Evolutionary conservation across 2,888 invertebrate species (phyloP).

Genomic region (Philaethria dido): DNA sequence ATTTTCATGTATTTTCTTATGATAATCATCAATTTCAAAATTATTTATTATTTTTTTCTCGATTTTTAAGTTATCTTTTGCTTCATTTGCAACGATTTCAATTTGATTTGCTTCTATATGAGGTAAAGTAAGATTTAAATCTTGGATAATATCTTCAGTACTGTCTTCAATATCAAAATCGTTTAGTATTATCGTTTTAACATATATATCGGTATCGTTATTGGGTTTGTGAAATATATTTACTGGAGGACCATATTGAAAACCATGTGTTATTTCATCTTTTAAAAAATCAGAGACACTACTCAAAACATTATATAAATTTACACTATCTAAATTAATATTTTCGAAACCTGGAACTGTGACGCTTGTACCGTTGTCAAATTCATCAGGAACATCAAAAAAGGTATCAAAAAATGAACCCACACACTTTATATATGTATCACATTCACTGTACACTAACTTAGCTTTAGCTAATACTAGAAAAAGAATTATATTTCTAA

Average conservation of each 20-base stretch:
- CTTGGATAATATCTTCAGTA: slow-evolving; percentile 1
- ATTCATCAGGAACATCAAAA: slow-evolving; percentile 47
- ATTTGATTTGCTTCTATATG: not conserved
- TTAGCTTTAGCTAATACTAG: slow-evolving; percentile 48
- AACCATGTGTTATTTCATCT: slow-evolving; percentile 51
- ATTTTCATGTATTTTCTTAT: slow-evolving; percentile 49
- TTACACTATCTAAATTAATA: slow-evolving; percentile 41
- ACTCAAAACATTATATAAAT: slow-evolving; percentile 53
- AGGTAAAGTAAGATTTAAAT: not conserved
- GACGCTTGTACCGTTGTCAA: slow-evolving; percentile 30
- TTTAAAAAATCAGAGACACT: slow-evolving; percentile 57
- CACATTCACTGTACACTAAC: slow-evolving; percentile 59
- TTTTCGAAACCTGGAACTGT: slow-evolving; percentile 36
- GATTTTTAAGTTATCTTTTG: slow-evolving; percentile 24
- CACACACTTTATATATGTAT: slow-evolving; percentile 56
- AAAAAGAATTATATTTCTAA: slow-evolving; percentile 42
- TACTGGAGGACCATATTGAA: slow-evolving; percentile 42
- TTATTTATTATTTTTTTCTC: slow-evolving; percentile 27
- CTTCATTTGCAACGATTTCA: slow-evolving; percentile 14
- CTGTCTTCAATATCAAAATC: slow-evolving; percentile 44
- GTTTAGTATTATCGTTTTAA: slow-evolving; percentile 58
- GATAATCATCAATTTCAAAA: slow-evolving; percentile 9
- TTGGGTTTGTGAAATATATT: slow-evolving; percentile 48
- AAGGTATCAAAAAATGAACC: slow-evolving; percentile 53
- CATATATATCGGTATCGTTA: slow-evolving; percentile 58